Evolutionary conservation across 2,113 vertebrate genomes (phyloP), one percentile per base, ranked within the genome.

Genomic region (Elephantulus edwardii): DNA sequence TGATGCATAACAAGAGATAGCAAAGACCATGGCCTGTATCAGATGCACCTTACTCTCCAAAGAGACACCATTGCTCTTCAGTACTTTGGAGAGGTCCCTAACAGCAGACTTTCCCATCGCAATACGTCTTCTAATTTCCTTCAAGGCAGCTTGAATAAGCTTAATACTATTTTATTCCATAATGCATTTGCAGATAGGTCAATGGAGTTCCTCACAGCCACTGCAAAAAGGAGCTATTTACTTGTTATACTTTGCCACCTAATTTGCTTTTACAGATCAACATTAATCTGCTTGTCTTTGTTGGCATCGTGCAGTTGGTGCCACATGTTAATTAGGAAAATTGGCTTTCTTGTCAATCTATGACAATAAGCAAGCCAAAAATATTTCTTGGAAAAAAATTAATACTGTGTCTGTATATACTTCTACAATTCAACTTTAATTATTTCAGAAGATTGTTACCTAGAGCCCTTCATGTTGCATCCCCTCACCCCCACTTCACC

Each of bases 251-350:
- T 94, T 54, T 72, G 28, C 20, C 92, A 33, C 30, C 46, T 91
- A 88, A 94, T 95, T 92, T 89, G 60, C 87, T 95, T 92, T 66
- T 58, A 85, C 17, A 93, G 78, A 91, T 90, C 54, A 94, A 48
- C 14, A 88, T 84, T 88, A 75, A 89, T 58, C 87, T 92, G 16
- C 16, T 60, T 95, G 89, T 86, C 44, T 80, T 87, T 58, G 28
- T 10, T 19, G 35, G 7, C 50, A 83, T 6, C 77, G 64, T 56
- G 83, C 88, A 95, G 35, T 28, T 42, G 58, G 26, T 75, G 96
- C 86, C 75, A 93, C 94, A 96, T 86, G 82, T 52, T 89, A 93
- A 76, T 80, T 89, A 64, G 56, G 91, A 95, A 91, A 28, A 24
- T 78, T 54, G 50, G 8, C 62, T 58, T 40, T 50, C 80, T 77